Conservation (phyloP, 2,113 vertebrate species). For the Rhegmatorhina hoffmannsi region DNA sequence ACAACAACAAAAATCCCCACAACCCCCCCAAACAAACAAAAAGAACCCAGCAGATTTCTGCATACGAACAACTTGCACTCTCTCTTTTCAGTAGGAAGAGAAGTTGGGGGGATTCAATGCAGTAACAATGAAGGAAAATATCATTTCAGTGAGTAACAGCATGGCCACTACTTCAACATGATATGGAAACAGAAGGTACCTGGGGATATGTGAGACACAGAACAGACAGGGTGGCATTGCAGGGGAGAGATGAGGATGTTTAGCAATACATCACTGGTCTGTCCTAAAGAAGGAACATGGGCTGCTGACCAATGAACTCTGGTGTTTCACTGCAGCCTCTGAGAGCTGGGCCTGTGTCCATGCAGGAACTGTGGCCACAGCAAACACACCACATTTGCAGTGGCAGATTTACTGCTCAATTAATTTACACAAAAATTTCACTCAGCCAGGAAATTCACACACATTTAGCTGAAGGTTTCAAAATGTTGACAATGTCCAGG, state of each 20-base stretch:
- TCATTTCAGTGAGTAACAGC: neutral
- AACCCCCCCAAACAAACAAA: neutral
- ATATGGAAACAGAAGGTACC: neutral
- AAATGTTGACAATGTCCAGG: neutral
- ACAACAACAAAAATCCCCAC: neutral
- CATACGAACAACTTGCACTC: neutral
- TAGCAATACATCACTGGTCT: neutral
- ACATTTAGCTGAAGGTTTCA: neutral
- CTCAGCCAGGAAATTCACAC: neutral
- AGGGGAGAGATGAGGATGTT: neutral
- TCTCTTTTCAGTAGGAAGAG: neutral
- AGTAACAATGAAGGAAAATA: neutral
- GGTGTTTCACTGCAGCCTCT: neutral
- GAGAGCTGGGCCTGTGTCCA: neutral
- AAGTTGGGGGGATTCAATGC: neutral
- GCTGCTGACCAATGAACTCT: neutral
- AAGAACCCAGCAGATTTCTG: neutral
- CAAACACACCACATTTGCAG: neutral
- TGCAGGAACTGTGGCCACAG: accelerated
- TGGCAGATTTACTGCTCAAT: neutral
- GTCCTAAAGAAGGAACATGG: neutral
- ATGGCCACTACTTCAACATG: neutral
- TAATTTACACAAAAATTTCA: neutral
- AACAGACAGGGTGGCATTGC: neutral
- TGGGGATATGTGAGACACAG: neutral